phyloP scores from a whole-genome alignment of 2,113 vertebrate genomes.

The Hyperoodon ampullatus region DNA sequence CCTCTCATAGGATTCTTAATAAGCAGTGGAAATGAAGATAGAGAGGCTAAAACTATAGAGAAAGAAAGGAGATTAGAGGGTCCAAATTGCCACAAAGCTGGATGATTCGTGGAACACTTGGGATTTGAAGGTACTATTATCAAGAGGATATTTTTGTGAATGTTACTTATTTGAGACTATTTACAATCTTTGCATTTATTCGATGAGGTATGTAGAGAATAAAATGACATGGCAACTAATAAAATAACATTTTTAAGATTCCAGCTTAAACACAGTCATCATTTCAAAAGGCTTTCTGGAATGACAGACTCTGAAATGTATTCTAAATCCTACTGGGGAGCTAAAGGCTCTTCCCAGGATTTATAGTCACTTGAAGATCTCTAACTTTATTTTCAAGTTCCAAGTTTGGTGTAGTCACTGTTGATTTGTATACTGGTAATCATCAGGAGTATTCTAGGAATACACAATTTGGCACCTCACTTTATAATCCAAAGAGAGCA shows the following conservation, averaged over 20 bases:
- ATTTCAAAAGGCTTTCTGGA: conserved; percentile 39
- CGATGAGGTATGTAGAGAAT: not conserved
- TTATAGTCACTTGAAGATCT: not conserved
- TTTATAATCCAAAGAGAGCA: conserved; percentile 62
- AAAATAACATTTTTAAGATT: conserved; percentile 29
- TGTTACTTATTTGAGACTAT: conserved; percentile 11
- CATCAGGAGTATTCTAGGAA: conserved; percentile 40
- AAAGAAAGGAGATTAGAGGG: not conserved
- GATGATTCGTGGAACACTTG: not conserved
- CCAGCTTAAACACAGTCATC: not conserved
- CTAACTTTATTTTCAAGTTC: conserved; percentile 46
- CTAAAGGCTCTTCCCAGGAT: not conserved
- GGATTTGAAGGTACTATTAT: not conserved
- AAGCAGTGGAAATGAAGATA: not conserved
- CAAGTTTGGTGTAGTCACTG: conserved; percentile 48
- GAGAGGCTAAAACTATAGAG: not conserved
- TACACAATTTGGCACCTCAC: not conserved
- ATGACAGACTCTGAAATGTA: not conserved
- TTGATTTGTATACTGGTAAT: conserved; percentile 44
- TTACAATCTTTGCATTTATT: conserved; percentile 26
- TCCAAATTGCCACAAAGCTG: not conserved
- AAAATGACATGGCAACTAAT: not conserved
- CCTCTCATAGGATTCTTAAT: not conserved
- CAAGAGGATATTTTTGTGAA: not conserved
- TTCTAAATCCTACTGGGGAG: not conserved